Evolutionary conservation across 2,797 vertebrate species (phyloP), one percentile per base, ranked within the genome.

Genomic region (Gila robusta): DNA sequence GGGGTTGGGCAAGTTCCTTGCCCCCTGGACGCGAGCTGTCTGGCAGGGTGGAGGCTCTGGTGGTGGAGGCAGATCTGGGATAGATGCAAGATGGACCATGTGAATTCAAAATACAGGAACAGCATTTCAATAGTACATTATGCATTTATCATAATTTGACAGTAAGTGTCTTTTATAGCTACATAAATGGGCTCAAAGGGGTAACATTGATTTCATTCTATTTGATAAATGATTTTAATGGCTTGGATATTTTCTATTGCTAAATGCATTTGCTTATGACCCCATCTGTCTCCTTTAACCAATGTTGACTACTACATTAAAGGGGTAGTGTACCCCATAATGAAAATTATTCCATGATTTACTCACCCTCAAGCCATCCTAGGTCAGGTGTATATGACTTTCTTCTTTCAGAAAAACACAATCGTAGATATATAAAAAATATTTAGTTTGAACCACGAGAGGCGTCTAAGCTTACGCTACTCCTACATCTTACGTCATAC

Each of bases 21-120:
- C 93, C 93, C 95, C 95, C 74, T 96, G 98, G 89, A 98, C 94
- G 64, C 97, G 98, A 93, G 96, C 94, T 91, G 96, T 97, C 96
- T 99, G 98, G 95, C 95, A 96, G 85, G 98, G 98, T 82, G 98
- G 98, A 47, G 98, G 98, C 89, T 99, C 98, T 54, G 98, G 98
- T 91, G 98, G 98, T 92, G 98, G 98, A 96, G 98, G 98, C 96
- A 99, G 97, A 96, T 98, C 98, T 99, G 94, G 56, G 10, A 67
- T 6, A 64, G 17, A 84, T 64, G 26, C 32, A 49, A 26, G 2
- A 56, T 64, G 44, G 21, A 32, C 41, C 62, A 59, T 32, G 52
- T 77, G 11, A 74, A 78, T 59, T 39, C 54, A 78, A 26, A 64
- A 2, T 32, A 28, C 19, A 66, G 78, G 17, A 32, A 66, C n/a